A percentile compares a stretch with the other conserved stretches of the same genome.
phyloP scores from a whole-genome alignment of 2,113 vertebrate genomes.

The Grammomys dolichurus region DNA sequence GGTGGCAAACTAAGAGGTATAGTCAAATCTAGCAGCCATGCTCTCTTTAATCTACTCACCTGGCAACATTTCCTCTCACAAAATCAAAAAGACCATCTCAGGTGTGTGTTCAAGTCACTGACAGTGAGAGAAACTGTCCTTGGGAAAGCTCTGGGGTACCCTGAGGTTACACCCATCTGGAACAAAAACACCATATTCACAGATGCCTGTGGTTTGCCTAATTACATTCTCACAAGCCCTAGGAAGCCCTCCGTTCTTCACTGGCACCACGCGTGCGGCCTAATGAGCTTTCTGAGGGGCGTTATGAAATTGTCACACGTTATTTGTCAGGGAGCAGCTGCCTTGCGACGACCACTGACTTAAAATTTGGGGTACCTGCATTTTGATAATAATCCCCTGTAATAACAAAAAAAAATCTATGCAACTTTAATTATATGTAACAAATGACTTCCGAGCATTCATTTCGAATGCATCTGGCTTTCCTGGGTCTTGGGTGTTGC shows the following conservation, averaged over 20 bases:
- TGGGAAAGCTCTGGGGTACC: conserved; percentile 63
- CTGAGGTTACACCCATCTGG: conserved; percentile 66
- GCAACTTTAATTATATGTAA: background rate
- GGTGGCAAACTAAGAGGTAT: background rate
- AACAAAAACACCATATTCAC: conserved; percentile 58
- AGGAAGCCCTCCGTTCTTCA: conserved; percentile 47
- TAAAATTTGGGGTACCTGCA: conserved; percentile 38
- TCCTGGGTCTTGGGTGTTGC: background rate
- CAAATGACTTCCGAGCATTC: background rate
- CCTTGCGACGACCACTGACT: background rate
- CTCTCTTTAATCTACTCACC: background rate
- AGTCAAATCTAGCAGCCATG: background rate
- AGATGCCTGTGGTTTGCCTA: conserved; percentile 79
- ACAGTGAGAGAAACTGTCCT: conserved; percentile 54
- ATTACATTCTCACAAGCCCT: conserved; percentile 80
- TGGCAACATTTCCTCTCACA: conserved; percentile 40
- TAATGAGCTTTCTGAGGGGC: conserved; percentile 73
- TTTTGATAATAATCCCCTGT: conserved; percentile 57
- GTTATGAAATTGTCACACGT: conserved; percentile 73
- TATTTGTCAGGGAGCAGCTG: conserved; percentile 65
- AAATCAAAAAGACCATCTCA: conserved; percentile 62
- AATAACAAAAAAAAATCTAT: conserved; percentile 47
- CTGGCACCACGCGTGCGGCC: conserved; percentile 39
- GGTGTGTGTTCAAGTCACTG: conserved; percentile 26
- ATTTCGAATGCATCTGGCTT: background rate